Base-by-base conservation (phyloP, 2,797 vertebrate genomes). In the Nyctalus aviator region DNA sequence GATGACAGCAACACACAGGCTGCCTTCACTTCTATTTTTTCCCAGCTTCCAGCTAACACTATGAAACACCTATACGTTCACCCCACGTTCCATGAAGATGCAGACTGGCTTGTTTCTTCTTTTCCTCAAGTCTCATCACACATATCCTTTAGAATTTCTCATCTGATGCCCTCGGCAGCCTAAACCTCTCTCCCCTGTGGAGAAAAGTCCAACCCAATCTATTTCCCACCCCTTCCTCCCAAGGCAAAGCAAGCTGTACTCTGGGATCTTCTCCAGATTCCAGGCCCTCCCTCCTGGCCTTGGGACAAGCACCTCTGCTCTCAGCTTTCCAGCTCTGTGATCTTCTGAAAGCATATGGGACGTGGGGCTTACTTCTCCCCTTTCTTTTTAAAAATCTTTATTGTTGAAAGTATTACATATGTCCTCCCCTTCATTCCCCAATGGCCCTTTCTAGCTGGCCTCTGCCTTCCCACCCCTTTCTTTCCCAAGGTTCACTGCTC, bases 1-100 rank as follows among this genome's bases (percentile, higher is more conserved):
- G 21, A 21, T 73, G 84, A 64, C 73, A 84, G 32, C 10, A 82
- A 62, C n/a, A 66, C 30, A 62, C 17, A 32, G 15, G 10, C 25
- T 35, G 18, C 87, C 81, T 89, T 79, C 50, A 3, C 25, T 82
- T 89, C 62, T 77, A 7, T 91, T 79, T 91, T 79, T 90, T 44
- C 64, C 92, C 15, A 50, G 44, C 12, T 77, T 95, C 46, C 77
- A 89, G 86, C 59, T 73, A 81, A 82, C 20, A 25, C 32, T 27
- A 17, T 6, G 44, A 81, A 62, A 73, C 20, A 44, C 15, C 44
- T 92, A 57, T 59, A 62, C n/a, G 85, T 82, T 66, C 68, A 64
- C 3, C 14, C 13, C 20, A 46, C 3, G 2, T n/a, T 86, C 25
- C 17, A 94, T 72, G 37, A 86, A 91, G 76, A 81, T 20, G 46